Evolutionary conservation across 2,888 invertebrate genomes (phyloP).

Genomic region (Microdon myrmicae): DNA sequence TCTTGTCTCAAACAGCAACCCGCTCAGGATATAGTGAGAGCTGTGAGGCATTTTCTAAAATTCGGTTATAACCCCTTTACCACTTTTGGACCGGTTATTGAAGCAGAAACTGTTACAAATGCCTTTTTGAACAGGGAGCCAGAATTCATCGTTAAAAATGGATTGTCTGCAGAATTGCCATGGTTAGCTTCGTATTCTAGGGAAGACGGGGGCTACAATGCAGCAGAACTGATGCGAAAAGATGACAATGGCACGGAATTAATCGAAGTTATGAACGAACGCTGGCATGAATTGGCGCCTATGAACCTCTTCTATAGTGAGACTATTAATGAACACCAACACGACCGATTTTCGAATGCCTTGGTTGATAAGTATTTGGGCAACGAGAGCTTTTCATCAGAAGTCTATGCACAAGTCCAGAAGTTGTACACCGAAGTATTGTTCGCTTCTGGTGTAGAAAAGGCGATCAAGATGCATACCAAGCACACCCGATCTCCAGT

Average conservation of each 20-base stretch:
- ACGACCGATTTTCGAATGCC: slow-evolving; percentile 49
- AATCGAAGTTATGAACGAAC: slow-evolving; percentile 71
- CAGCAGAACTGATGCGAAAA: slow-evolving; percentile 65
- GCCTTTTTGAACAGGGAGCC: slow-evolving; percentile 77
- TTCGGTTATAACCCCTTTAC: slow-evolving; percentile 76
- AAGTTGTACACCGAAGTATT: slow-evolving; percentile 75
- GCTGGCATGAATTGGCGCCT: slow-evolving; percentile 69
- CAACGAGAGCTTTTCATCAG: slow-evolving; percentile 62
- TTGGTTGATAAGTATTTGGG: slow-evolving; percentile 54
- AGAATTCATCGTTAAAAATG: slow-evolving; percentile 71
- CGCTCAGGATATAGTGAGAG: slow-evolving; percentile 71
- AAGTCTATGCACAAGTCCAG: slow-evolving; percentile 64
- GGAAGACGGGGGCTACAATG: slow-evolving; percentile 80
- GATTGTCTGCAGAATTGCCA: slow-evolving; percentile 74
- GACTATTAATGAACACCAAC: slow-evolving; percentile 68
- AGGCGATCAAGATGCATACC: slow-evolving; percentile 72
- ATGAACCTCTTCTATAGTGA: slow-evolving; percentile 73
- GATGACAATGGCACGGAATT: slow-evolving; percentile 59
- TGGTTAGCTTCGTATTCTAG: slow-evolving; percentile 76
- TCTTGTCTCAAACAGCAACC: slow-evolving; percentile 74
- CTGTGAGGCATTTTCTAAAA: slow-evolving; percentile 62
- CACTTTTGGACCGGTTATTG: slow-evolving; percentile 79
- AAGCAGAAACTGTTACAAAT: slow-evolving; percentile 67
- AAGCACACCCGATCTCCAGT: slow-evolving; percentile 70
- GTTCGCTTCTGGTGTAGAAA: slow-evolving; percentile 72